Evolutionary conservation across 2,888 invertebrate species (phyloP).

Genomic region (Pasiphila rectangulata): DNA sequence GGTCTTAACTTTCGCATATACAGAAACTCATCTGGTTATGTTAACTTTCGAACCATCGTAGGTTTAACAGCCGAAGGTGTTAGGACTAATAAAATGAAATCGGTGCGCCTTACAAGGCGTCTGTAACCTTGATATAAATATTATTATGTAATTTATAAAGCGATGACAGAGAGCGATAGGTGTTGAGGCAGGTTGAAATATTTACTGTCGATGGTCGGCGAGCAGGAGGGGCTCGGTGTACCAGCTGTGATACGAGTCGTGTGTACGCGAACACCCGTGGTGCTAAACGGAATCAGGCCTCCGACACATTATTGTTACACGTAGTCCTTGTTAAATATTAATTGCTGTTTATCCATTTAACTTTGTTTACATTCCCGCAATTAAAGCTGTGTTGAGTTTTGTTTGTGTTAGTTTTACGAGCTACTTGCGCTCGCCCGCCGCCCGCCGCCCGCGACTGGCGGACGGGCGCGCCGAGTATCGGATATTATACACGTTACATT

Average conservation of each 20-base stretch:
- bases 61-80: neutral
- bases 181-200: slow-evolving; percentile 23
- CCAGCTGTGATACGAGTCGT: slow-evolving; percentile 29
- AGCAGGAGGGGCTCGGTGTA: slow-evolving; percentile 21
- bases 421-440: slow-evolving; percentile 30
- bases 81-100: neutral
- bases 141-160: slow-evolving; percentile 16
- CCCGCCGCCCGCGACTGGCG: slow-evolving; percentile 32
- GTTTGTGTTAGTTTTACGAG: slow-evolving; percentile 73
- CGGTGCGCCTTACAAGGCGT: neutral
- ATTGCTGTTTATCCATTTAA: slow-evolving; percentile 70
- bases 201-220: slow-evolving; percentile 20
- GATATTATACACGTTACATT: slow-evolving; percentile 8
- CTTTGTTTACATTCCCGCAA: slow-evolving; percentile 79
- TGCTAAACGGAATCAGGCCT: slow-evolving; percentile 71
- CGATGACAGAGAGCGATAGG: slow-evolving; percentile 19
- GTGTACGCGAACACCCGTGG: slow-evolving; percentile 52
- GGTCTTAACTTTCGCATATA: no score
- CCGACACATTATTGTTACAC: slow-evolving; percentile 68
- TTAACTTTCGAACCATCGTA: neutral
- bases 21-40: no score
- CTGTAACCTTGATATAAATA: slow-evolving; percentile 5
- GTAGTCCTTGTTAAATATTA: slow-evolving; percentile 69
- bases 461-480: slow-evolving; percentile 36
- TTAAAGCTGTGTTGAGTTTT: slow-evolving; percentile 76